Conservation (phyloP, 2,888 invertebrate species). For the Oeneis ivallda region DNA sequence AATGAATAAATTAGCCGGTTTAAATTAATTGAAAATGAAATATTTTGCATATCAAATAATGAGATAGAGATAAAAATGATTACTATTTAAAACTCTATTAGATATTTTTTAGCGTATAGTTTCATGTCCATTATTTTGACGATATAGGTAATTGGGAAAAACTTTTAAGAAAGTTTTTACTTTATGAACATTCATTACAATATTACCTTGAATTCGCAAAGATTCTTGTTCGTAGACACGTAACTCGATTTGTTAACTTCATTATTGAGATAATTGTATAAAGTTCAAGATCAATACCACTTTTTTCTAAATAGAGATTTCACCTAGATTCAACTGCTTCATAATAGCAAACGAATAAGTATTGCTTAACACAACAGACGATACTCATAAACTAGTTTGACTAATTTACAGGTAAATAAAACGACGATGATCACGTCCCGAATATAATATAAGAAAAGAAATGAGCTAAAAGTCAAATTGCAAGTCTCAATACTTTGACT, state of each 20-base stretch:
- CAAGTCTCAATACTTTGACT: too few species aligned
- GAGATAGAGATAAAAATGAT: background rate
- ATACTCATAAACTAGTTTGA: too few species aligned
- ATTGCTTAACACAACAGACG: background rate
- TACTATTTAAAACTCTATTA: too few species aligned
- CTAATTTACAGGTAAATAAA: background rate
- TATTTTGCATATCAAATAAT: conserved; percentile 1
- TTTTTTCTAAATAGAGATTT: conserved; percentile 1
- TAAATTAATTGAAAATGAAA: background rate
- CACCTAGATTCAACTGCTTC: background rate
- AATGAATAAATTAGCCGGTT: conserved; percentile 1
- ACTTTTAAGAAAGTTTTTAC: too few species aligned
- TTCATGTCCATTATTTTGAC: too few species aligned
- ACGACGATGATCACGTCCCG: too few species aligned
- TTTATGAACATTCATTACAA: background rate
- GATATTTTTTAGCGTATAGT: too few species aligned
- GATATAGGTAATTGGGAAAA: too few species aligned
- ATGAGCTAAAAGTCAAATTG: too few species aligned
- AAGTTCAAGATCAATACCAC: conserved; percentile 2
- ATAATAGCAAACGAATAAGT: background rate
- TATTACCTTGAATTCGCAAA: background rate
- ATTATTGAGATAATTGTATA: conserved; percentile 1
- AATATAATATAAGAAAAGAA: too few species aligned
- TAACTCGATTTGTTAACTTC: background rate
- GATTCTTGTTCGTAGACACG: too few species aligned